Evolutionary conservation across 2,113 vertebrate genomes (phyloP).

Genomic region (Electrona antarctica): DNA sequence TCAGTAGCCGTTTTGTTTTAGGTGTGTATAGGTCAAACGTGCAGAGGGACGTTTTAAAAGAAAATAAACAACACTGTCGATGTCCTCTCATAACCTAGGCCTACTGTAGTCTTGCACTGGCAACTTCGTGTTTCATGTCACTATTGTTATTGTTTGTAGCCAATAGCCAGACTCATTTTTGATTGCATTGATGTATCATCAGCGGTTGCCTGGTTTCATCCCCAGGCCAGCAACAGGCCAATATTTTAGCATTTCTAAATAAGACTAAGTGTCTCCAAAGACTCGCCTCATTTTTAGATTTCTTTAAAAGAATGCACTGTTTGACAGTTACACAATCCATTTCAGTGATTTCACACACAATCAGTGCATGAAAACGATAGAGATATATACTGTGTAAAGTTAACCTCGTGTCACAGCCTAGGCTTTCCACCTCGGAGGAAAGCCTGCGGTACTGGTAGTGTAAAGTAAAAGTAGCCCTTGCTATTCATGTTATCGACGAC

Average conservation of each 20-base stretch:
- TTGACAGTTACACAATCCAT: slow-evolving; percentile 61
- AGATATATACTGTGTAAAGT: slow-evolving; percentile 42
- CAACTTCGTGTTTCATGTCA: no score
- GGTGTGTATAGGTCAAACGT: not conserved
- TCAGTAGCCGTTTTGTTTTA: not conserved
- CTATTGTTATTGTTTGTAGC: not conserved
- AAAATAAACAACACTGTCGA: no score
- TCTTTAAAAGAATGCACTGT: slow-evolving; percentile 37
- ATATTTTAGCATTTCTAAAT: not conserved
- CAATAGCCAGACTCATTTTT: not conserved
- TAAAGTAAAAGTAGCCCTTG: slow-evolving; percentile 66
- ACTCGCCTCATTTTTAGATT: slow-evolving; percentile 2
- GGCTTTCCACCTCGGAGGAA: no score
- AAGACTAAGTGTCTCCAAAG: not conserved
- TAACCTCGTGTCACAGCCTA: no score
- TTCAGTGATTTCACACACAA: slow-evolving; percentile 1
- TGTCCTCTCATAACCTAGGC: no score
- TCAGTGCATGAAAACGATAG: slow-evolving; percentile 48
- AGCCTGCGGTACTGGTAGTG: no score
- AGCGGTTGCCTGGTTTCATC: not conserved
- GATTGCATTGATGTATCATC: not conserved
- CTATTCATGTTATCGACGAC: slow-evolving; percentile 37
- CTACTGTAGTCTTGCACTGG: no score
- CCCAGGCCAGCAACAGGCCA: no score
- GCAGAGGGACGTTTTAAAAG: no score